Evolutionary conservation across 2,797 vertebrate species (phyloP), one percentile per base, ranked within the genome.

Genomic region (Hydrocynus forskahlii): DNA sequence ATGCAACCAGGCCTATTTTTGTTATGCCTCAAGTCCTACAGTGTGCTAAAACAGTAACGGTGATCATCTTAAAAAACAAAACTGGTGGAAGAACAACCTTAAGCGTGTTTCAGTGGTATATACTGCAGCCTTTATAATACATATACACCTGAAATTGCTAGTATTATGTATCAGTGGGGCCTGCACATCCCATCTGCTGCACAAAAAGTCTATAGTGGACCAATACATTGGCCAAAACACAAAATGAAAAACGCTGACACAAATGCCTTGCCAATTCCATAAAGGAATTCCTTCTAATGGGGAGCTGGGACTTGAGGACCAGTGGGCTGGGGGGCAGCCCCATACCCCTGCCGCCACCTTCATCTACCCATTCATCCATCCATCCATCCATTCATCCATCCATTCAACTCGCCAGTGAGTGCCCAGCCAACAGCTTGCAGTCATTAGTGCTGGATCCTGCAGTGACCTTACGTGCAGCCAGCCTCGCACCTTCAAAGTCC

Each of bases 371-470:
- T 35, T 35, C 35, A 35, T 35, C 35, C 2, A 35, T 35, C 35
- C 35, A 35, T 35, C 35, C 35, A 35, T 35, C 35, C 35, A 35
- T 35, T 35, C 71, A 84, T 84, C 87, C 86, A 87, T 87, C 86
- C 86, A 85, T 84, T 83, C 83, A 84, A 87, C 77, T 8, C 29
- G 71, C 38, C 57, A n/a, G 38, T 29, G 54, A 63, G 52, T 64
- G 29, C 70, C 84, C 64, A 21, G 23, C 45, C 90, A 91, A 92
- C 94, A 95, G 93, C 94, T 94, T 94, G 93, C 87, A 94, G 91
- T 92, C 88, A 94, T 95, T 94, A 95, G 91, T 86, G 89, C 89
- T 91, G 90, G 89, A 91, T 94, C 91, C 92, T 91, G 92, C 87
- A 84, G 89, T 92, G 92, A 92, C 91, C 93, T 92, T 92, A 94